Evolutionary conservation across 64 coral and sea anemone species (phyloP).

Genomic region (Stichodactyla helianthus): DNA sequence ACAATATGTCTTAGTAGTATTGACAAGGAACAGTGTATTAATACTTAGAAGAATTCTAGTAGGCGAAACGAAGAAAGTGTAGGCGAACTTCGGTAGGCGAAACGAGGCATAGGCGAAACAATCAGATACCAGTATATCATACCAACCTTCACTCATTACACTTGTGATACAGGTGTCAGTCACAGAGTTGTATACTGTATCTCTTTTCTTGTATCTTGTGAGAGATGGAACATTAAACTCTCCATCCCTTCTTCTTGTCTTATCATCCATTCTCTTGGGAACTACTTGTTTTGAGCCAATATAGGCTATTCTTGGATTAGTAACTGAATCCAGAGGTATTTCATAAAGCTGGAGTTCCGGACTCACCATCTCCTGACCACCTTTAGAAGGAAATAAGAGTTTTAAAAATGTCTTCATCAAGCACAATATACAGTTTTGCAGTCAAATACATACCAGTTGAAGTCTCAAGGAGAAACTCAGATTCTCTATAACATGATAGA

Average conservation of each 20-base stretch:
- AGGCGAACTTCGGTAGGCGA: too few species aligned
- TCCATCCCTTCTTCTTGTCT: conserved; percentile 49
- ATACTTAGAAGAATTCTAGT: too few species aligned
- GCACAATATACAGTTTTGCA: neutral
- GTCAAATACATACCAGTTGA: conserved; percentile 34
- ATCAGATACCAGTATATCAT: too few species aligned
- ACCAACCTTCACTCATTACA: conserved; percentile 46
- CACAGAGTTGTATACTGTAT: conserved; percentile 49
- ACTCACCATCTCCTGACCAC: conserved; percentile 56
- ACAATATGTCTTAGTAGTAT: too few species aligned
- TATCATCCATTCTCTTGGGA: conserved; percentile 33
- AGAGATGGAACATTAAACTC: conserved; percentile 9
- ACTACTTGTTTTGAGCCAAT: conserved; percentile 68
- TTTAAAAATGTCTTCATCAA: neutral
- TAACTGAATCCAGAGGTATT: conserved; percentile 75
- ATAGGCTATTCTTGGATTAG: conserved; percentile 25
- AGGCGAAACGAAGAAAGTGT: too few species aligned
- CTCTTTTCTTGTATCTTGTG: conserved; percentile 11
- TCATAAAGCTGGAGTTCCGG: conserved; percentile 81
- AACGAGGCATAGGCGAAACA: too few species aligned
- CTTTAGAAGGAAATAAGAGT: neutral
- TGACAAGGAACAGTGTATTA: too few species aligned
- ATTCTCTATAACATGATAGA: conserved; percentile 46
- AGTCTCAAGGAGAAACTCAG: conserved; percentile 83
- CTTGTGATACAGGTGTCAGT: conserved; percentile 40